Percentiles rank a stretch among this genome's conserved stretches.
Evolutionary conservation across 2,113 vertebrate genomes (phyloP).

Genomic region (Hippopotamus amphibius): DNA sequence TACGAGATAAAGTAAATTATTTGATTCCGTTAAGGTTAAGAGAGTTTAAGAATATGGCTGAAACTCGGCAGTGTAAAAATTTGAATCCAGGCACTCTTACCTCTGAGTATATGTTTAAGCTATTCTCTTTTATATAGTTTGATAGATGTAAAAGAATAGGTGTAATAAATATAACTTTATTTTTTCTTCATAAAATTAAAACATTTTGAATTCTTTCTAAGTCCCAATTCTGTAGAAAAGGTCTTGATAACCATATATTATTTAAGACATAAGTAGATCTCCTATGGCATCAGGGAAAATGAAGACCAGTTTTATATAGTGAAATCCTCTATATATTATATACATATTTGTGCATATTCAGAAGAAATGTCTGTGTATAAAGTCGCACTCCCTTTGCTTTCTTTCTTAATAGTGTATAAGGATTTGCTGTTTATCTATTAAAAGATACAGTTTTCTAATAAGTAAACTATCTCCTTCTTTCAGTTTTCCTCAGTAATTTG

Average conservation of each 20-base stretch:
- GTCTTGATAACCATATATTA: background rate
- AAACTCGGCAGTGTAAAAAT: background rate
- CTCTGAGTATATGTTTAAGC: background rate
- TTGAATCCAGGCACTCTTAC: background rate
- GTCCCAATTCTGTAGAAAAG: background rate
- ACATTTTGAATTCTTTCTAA: background rate
- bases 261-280: background rate
- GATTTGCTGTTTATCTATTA: background rate
- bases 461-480: background rate
- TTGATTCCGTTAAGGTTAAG: background rate
- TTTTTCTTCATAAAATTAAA: constrained; percentile 15
- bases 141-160: background rate
- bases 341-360: background rate
- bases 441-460: background rate
- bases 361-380: background rate
- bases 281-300: background rate
- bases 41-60: background rate
- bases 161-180: background rate
- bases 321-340: background rate
- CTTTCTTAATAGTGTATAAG: background rate
- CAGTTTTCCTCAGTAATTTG: background rate
- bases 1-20: background rate
- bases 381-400: background rate
- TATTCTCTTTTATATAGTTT: background rate
- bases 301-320: background rate